Evolutionary conservation across 2,888 invertebrate species (phyloP).

Genomic region (Oscheius sp.): DNA sequence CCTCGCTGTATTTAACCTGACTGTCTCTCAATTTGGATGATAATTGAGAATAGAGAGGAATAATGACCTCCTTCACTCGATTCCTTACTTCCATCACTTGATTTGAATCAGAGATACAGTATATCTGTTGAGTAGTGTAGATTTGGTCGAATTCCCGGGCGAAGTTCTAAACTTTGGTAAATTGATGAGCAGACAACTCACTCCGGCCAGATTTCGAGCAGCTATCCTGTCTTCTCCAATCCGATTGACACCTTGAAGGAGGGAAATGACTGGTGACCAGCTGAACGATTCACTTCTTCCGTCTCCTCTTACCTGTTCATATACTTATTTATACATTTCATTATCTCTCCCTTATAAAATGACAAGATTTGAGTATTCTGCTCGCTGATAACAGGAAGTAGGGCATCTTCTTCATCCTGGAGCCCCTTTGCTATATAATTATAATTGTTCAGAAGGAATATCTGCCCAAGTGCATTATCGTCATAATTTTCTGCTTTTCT

Average conservation of each 20-base stretch:
- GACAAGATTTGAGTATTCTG: constrained; percentile 56
- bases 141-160: constrained; percentile 64
- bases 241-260: constrained; percentile 38
- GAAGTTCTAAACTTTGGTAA: constrained; percentile 48
- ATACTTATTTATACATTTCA: constrained; percentile 56
- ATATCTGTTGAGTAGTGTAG: constrained; percentile 57
- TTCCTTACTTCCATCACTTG: constrained; percentile 53
- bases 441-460: constrained; percentile 61
- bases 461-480: constrained; percentile 42
- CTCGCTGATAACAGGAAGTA: constrained; percentile 56
- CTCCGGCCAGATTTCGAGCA: constrained; percentile 41
- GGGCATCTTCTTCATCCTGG: constrained; percentile 51
- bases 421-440: constrained; percentile 61
- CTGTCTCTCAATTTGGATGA: background rate
- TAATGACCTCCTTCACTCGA: constrained; percentile 29
- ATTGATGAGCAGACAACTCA: constrained; percentile 16
- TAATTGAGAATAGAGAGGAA: constrained; percentile 6
- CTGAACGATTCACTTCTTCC: constrained; percentile 30
- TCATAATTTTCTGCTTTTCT: constrained; percentile 50
- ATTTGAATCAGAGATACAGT: constrained; percentile 61
- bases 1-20: constrained; percentile 35
- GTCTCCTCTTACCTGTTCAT: constrained; percentile 33
- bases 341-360: constrained; percentile 62
- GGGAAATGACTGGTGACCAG: constrained; percentile 49
- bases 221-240: constrained; percentile 43